These are phyloP conservation scores for Reinhardtius hippoglossoides DNA, from an alignment of 2,113 vertebrate species.

Conservation along the genomic window DNA sequence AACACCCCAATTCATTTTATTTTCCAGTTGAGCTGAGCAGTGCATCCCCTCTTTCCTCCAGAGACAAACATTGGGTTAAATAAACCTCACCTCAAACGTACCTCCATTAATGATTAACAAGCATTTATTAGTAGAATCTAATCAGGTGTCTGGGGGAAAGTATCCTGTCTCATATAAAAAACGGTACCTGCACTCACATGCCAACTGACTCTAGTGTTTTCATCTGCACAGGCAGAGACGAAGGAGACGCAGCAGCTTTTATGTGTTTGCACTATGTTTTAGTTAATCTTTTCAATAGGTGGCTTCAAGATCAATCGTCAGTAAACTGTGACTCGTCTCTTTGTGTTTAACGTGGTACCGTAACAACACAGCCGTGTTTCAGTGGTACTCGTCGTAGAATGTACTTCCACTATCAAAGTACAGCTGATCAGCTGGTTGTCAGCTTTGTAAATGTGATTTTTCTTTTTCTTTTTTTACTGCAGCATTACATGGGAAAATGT, in stretches of 20 bases:
- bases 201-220: slow-evolving; percentile 5
- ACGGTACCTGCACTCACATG: slow-evolving; percentile 21
- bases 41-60: slow-evolving; percentile 13
- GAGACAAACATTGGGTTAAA: slow-evolving; percentile 14
- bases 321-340: slow-evolving; percentile 55
- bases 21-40: slow-evolving; percentile 19
- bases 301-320: slow-evolving; percentile 45
- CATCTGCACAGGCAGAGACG: not conserved
- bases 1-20: slow-evolving; percentile 3
- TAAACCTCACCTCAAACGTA: slow-evolving; percentile 7
- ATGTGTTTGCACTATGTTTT: slow-evolving; percentile 34
- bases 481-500: slow-evolving; percentile 51
- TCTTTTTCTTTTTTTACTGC: slow-evolving; percentile 8
- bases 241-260: slow-evolving; percentile 23
- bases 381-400: slow-evolving; percentile 51
- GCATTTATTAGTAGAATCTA: slow-evolving; percentile 32
- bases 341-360: slow-evolving; percentile 38
- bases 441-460: slow-evolving; percentile 60
- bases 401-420: slow-evolving; percentile 31
- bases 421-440: slow-evolving; percentile 38
- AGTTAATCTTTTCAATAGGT: slow-evolving; percentile 4
- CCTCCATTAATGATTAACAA: slow-evolving; percentile 49
- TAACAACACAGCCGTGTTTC: slow-evolving; percentile 23
- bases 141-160: slow-evolving; percentile 15
- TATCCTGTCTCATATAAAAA: not conserved